phyloP scores from a whole-genome alignment of 2,888 invertebrate genomes.

The Stenolophus ochropezus region DNA sequence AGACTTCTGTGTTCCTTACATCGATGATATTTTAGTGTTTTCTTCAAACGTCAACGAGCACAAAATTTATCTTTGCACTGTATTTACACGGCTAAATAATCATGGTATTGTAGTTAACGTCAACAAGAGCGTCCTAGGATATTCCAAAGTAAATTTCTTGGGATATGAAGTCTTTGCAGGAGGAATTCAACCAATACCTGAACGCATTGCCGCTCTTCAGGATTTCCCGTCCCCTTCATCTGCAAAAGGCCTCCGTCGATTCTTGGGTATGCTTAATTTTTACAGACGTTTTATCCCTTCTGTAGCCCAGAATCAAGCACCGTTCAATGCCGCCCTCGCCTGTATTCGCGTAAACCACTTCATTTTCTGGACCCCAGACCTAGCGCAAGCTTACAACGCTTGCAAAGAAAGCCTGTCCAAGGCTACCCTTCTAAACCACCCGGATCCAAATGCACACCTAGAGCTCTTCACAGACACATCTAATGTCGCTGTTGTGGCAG shows the following conservation, averaged over 20 bases:
- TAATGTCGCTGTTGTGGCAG: not conserved
- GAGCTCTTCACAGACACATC: conserved; percentile 2
- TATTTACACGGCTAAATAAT: conserved; percentile 57
- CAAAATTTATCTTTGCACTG: conserved; percentile 63
- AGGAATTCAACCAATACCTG: conserved; percentile 63
- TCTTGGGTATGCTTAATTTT: conserved; percentile 66
- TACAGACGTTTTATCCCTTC: conserved; percentile 66
- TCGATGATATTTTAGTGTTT: conserved; percentile 68
- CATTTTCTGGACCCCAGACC: conserved; percentile 61
- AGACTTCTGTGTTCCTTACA: conserved; percentile 65
- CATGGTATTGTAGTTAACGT: not conserved
- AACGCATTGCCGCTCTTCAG: conserved; percentile 65
- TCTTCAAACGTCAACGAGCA: conserved; percentile 64
- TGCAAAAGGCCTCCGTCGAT: conserved; percentile 64
- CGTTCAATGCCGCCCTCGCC: conserved; percentile 64
- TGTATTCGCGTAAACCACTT: conserved; percentile 65
- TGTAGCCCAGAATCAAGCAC: conserved; percentile 66
- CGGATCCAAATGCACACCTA: not conserved
- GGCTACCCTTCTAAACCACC: not conserved
- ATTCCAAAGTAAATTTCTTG: conserved; percentile 59
- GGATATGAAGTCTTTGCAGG: conserved; percentile 59
- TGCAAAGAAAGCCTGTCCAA: not conserved
- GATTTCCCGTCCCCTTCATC: conserved; percentile 63
- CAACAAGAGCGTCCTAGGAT: conserved; percentile 64
- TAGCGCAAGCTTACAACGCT: not conserved